Base-by-base conservation (phyloP, 2,888 invertebrate genomes). In the Synergus japonicus region DNA sequence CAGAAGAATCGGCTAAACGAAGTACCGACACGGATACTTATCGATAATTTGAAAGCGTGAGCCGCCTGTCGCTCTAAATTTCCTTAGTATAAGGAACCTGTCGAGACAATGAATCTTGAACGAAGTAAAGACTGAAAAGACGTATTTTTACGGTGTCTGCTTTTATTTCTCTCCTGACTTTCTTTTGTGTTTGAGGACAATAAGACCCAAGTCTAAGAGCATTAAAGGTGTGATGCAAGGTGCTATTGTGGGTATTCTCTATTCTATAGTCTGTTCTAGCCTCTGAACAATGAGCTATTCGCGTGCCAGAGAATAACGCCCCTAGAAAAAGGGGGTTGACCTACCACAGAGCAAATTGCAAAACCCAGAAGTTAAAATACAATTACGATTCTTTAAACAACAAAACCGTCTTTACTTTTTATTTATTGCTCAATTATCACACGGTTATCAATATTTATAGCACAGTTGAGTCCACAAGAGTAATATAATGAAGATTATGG, bases 51-150 rank as follows among this genome's bases (percentile, higher is more conserved):
- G 41, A 41, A 73, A 67, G 37, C 54, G 78, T 66, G 76, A 82
- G 80, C 73, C 69, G 44, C 67, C n/a, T 67, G 77, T 49, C 58
- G 66, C 8, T 29, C n/a, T 69, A 15, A 49, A 49, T 64, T 43
- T 78, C 73, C 49, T 37, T 41, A 77, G 60, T 64, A 77, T 77
- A 29, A 63, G 13, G 43, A 65, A 77, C 63, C 63, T 77, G 44
- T 46, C 73, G 9, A 78, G 65, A 88, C 87, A 87, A 87, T 88
- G 81, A 84, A 81, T 85, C 60, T 83, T 86, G 37, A 80, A 85
- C 81, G 80, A 85, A 83, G 85, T 85, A 83, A 85, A 83, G 79
- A 81, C 65, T 77, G 76, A 82, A 83, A 84, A 81, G 78, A 83
- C 81, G 79, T 9, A 64, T 46, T 82, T 80, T 76, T 58, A 69